Conservation (phyloP, 1,140 invertebrate genomes). For the Drosophila sp. region DNA sequence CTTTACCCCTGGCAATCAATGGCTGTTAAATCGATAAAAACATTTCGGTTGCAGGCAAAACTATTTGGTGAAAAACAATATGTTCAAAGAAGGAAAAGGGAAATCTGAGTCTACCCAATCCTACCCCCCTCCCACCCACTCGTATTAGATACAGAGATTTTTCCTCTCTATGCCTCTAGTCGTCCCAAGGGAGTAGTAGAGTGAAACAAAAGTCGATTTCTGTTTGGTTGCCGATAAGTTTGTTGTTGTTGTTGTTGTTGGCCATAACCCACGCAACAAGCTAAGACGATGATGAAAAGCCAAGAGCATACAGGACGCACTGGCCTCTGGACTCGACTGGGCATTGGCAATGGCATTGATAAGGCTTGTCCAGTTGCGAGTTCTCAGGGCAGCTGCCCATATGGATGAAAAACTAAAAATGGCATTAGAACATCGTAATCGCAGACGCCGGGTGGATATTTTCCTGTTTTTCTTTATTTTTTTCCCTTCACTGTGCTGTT, state of each 20-base stretch:
- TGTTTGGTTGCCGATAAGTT: slow-evolving; percentile 41
- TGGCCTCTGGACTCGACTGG: slow-evolving; percentile 11
- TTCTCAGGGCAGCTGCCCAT: slow-evolving; percentile 53
- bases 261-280: slow-evolving; percentile 36
- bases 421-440: slow-evolving; percentile 78
- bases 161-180: slow-evolving; percentile 4
- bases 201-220: slow-evolving; percentile 24
- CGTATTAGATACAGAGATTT: slow-evolving; percentile 40
- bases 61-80: slow-evolving; percentile 68
- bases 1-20: slow-evolving; percentile 19
- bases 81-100: slow-evolving; percentile 26
- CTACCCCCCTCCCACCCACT: slow-evolving; percentile 11
- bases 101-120: slow-evolving; percentile 31
- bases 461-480: slow-evolving; percentile 18
- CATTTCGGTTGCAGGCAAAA: slow-evolving; percentile 54
- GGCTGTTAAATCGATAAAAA: slow-evolving; percentile 76
- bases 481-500: not conserved
- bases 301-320: slow-evolving; percentile 25
- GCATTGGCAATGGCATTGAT: slow-evolving; percentile 31
- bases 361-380: slow-evolving; percentile 56
- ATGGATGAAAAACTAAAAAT: slow-evolving; percentile 67
- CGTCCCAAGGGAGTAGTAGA: slow-evolving; percentile 45
- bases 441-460: slow-evolving; percentile 71
- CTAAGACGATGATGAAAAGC: slow-evolving; percentile 18
- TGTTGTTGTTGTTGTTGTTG: not conserved